phyloP scores from a whole-genome alignment of 2,113 vertebrate genomes.

The Microcebus griseorufus region DNA sequence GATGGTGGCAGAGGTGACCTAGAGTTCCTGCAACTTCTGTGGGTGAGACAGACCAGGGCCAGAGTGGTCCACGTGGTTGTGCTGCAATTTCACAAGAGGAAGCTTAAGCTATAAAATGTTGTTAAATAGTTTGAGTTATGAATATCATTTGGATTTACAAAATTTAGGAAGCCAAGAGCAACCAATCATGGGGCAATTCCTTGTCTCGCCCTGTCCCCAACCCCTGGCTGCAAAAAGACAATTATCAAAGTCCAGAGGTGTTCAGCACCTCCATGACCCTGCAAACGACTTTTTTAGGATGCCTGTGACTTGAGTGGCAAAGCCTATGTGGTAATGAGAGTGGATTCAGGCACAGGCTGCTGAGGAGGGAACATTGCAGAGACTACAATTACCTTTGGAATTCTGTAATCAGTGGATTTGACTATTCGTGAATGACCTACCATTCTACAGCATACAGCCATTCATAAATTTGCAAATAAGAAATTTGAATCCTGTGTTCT shows the following conservation, averaged over 20 bases:
- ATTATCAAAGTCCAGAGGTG: not conserved
- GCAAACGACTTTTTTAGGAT: not conserved
- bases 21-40: not conserved
- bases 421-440: not conserved
- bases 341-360: not conserved
- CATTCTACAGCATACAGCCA: not conserved
- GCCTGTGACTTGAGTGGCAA: not conserved
- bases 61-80: not conserved
- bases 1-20: not conserved
- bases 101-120: not conserved
- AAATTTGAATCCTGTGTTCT: not conserved
- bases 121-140: not conserved
- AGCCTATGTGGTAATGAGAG: not conserved
- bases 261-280: not conserved
- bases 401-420: not conserved
- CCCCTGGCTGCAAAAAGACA: not conserved
- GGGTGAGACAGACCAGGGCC: not conserved
- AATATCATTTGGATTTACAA: not conserved
- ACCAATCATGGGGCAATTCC: not conserved
- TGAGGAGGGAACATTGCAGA: not conserved
- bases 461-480: not conserved
- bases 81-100: not conserved
- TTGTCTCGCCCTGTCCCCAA: not conserved
- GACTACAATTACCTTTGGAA: not conserved
- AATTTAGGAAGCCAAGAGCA: not conserved